A percentile compares a stretch with the other conserved stretches of the same genome.
Conservation (phyloP, 2,797 vertebrate species). For the Melanotaenia parkinsoni region DNA sequence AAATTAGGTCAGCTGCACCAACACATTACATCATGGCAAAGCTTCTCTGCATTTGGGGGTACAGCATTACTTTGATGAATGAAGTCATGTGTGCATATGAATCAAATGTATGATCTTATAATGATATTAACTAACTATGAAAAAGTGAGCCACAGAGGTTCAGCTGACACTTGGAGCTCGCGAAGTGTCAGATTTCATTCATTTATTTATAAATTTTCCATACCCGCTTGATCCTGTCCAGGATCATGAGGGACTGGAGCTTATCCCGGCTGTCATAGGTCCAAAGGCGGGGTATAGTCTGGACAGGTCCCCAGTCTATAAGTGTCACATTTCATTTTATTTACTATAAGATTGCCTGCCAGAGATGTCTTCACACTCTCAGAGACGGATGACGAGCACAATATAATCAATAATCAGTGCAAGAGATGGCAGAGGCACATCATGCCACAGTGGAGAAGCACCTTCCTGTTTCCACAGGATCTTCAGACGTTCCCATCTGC, state of each 20-base stretch:
- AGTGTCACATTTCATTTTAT: slow-evolving; percentile 13
- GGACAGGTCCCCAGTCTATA: slow-evolving; percentile 2
- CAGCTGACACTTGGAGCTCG: slow-evolving; percentile 11
- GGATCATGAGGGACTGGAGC: not conserved
- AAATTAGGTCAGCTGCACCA: slow-evolving; percentile 72
- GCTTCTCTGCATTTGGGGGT: slow-evolving; percentile 39
- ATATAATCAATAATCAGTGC: slow-evolving; percentile 54
- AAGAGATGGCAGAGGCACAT: slow-evolving; percentile 15
- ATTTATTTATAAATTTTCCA: slow-evolving; percentile 23
- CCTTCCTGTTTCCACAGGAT: slow-evolving; percentile 44
- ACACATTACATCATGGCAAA: slow-evolving; percentile 63
- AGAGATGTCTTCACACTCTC: slow-evolving; percentile 23
- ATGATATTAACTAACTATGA: slow-evolving; percentile 26
- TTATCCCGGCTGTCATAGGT: not conserved
- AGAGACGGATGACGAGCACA: slow-evolving; percentile 30
- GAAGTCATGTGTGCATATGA: slow-evolving; percentile 61
- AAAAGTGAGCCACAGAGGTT: slow-evolving; percentile 21
- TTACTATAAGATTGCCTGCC: slow-evolving; percentile 28
- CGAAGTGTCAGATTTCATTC: not conserved
- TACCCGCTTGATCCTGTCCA: not conserved
- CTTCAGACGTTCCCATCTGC: slow-evolving; percentile 42
- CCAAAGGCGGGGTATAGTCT: not conserved
- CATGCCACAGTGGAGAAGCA: slow-evolving; percentile 20
- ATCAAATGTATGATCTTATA: slow-evolving; percentile 43
- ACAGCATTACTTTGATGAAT: slow-evolving; percentile 67